Base-by-base conservation (phyloP, 2,888 invertebrate species). In the Drosophila pegasa region DNA sequence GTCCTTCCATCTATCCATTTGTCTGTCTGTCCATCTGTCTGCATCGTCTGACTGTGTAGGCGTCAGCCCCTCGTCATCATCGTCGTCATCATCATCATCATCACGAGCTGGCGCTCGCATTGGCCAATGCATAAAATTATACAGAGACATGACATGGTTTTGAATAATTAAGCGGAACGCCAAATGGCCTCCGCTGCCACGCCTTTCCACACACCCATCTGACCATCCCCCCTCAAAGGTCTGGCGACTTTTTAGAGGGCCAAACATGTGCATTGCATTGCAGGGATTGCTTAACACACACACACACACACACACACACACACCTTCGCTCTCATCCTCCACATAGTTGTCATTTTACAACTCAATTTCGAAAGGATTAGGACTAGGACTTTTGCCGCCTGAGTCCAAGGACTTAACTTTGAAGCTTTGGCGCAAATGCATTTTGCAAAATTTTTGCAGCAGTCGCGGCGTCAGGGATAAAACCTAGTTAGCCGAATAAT, bases 81-180 rank as follows among this genome's bases (percentile, higher is more conserved):
- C 63, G 48, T 74, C 64, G 57, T 58, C 60, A 16, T 63, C 64
- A 52, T 72, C 58, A 51, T 50, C 57, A 51, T 66, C 68, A 64
- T 29, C 55, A 55, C 41, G 40, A 47, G 59, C 57, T 66, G 82
- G 72, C 84, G 80, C 78, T 80, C 75, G 75, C 75, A 74, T 87
- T 81, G 81, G 87, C 84, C 85, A 88, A 87, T 91, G 90, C 90
- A 91, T 90, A 89, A 86, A 90, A 91, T 91, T 91, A 91, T 91
- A 89, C 87, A 83, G 80, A 81, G 81, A 89, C 89, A 89, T 89
- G 90, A 91, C 91, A 87, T 91, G 91, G 89, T 90, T 91, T 91
- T 91, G 90, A 91, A 91, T 91, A 91, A 91, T 91, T 91, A 91
- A 91, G 89, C 87, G 88, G 78, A 69, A 80, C 79, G 71, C 71